A percentile compares a stretch with the other conserved stretches of the same genome.
Conservation (phyloP, 2,888 invertebrate species). For the Drosophila niveifrons region DNA sequence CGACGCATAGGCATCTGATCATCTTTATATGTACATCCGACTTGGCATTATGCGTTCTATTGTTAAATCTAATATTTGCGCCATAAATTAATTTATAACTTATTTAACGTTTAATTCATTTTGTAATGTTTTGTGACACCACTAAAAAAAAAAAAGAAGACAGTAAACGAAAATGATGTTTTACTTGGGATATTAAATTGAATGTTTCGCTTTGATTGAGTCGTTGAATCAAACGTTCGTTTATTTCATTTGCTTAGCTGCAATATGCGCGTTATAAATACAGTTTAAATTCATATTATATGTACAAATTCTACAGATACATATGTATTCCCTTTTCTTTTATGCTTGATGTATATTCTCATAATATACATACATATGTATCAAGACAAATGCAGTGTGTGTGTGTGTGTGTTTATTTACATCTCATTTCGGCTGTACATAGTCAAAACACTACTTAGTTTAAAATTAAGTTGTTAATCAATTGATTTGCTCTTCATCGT, state of each 20-base stretch:
- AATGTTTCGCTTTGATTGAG: not conserved
- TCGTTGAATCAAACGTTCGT: constrained; percentile 12
- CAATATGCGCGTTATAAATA: constrained; percentile 24
- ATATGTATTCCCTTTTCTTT: constrained; percentile 1
- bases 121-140: constrained; percentile 43
- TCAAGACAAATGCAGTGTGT: constrained; percentile 63
- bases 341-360: constrained; percentile 43
- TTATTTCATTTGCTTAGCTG: constrained; percentile 20
- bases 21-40: not conserved
- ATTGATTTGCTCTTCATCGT: constrained; percentile 18
- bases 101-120: constrained; percentile 55
- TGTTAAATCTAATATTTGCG: constrained; percentile 57
- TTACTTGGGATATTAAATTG: not conserved
- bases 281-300: constrained; percentile 30
- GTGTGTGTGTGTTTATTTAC: constrained; percentile 56
- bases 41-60: constrained; percentile 12
- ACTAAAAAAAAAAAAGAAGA: constrained; percentile 49
- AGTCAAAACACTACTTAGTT: constrained; percentile 45
- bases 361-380: constrained; percentile 50
- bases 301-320: constrained; percentile 42
- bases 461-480: constrained; percentile 8
- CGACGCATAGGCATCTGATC: constrained; percentile 60
- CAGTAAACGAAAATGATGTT: constrained; percentile 3
- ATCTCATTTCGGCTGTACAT: constrained; percentile 56
- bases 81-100: constrained; percentile 69